These are phyloP conservation scores for Synaphobranchus kaupii DNA, from an alignment of 2,797 vertebrate species.

Conservation along the genomic window DNA sequence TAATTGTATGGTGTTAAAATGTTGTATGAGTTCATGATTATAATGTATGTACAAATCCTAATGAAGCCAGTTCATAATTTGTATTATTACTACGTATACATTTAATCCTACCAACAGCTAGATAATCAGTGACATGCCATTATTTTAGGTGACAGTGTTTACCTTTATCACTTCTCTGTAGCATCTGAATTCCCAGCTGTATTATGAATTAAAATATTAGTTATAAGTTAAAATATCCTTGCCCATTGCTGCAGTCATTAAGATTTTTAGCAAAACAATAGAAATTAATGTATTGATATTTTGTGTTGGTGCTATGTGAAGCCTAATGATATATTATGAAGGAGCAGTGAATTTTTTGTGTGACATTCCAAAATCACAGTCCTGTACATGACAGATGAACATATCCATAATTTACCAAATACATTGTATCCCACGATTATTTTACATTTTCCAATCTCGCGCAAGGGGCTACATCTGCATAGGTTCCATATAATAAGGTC, in stretches of 20 bases:
- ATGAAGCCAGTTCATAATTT: not conserved
- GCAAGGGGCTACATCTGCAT: not conserved
- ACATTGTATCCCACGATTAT: not conserved
- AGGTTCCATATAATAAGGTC: conserved; percentile 47
- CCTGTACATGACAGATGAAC: not conserved
- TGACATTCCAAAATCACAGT: not conserved
- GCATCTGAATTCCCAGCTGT: not conserved
- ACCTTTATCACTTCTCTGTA: not conserved
- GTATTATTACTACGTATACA: not conserved
- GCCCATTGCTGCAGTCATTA: not conserved
- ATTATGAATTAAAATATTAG: not conserved
- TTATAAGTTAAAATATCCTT: not conserved
- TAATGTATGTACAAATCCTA: not conserved
- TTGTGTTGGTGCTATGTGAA: not conserved
- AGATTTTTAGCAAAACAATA: not conserved
- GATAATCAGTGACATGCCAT: not conserved
- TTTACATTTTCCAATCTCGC: not conserved
- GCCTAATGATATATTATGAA: not conserved
- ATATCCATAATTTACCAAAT: not conserved
- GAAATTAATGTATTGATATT: not conserved
- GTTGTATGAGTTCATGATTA: not conserved
- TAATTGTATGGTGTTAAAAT: not conserved
- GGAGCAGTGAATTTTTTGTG: not conserved
- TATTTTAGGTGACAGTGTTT: not conserved
- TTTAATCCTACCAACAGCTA: not conserved